Percentiles rank a stretch among this genome's conserved stretches.
These are phyloP conservation scores for Cuniculus paca DNA, from an alignment of 2,797 vertebrate genomes.

Conservation along the genomic window DNA sequence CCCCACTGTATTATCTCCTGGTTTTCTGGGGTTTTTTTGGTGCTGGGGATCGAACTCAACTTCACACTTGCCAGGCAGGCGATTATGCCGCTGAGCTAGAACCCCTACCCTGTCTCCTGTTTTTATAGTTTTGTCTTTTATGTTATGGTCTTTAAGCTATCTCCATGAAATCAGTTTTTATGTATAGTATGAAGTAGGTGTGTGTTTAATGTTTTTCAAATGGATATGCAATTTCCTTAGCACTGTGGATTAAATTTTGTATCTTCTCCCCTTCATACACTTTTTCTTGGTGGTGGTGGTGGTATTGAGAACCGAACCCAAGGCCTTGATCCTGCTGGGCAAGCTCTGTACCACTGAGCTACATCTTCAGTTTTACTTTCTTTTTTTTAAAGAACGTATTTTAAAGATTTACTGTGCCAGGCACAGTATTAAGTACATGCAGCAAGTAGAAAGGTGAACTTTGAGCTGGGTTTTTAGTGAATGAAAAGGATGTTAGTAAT, in stretches of 20 bases:
- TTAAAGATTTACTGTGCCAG: not conserved
- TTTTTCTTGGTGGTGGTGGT: not conserved
- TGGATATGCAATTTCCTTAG: not conserved
- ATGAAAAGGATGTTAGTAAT: conserved; percentile 36
- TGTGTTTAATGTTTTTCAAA: not conserved
- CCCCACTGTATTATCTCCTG: not conserved
- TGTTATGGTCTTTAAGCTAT: not conserved
- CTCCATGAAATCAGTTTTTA: not conserved
- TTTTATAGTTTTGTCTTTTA: not conserved
- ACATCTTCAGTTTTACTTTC: not conserved
- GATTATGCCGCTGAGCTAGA: no score
- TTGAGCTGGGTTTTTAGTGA: conserved; percentile 33
- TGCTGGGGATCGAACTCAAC: no score
- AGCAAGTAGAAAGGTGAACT: conserved; percentile 29
- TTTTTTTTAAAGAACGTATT: not conserved
- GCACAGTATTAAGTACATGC: not conserved
- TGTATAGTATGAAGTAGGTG: not conserved
- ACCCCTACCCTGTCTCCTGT: no score
- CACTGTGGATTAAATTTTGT: not conserved
- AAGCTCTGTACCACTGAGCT: not conserved
- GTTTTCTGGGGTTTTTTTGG: no score
- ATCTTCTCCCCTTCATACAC: not conserved
- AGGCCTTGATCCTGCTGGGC: not conserved
- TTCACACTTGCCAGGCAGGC: no score
- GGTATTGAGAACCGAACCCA: not conserved